Base-by-base conservation (phyloP, 2,797 vertebrate species). In the Gymnothorax javanicus region DNA sequence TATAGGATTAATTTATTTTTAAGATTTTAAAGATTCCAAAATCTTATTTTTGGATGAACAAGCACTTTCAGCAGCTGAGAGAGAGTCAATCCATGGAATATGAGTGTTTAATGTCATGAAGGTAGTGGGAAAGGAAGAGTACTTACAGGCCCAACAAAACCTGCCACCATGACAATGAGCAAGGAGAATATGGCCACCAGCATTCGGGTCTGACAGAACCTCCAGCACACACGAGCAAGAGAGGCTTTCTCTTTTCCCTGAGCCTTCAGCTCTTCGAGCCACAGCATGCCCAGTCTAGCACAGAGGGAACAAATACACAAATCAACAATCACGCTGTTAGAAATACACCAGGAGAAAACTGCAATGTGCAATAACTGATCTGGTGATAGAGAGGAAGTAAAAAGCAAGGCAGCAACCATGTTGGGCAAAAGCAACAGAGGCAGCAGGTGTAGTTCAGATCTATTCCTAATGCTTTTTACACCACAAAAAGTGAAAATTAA, bases 131-230 rank as follows among this genome's bases (percentile, higher is more conserved):
- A 23, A 15, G 15, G 33, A 13, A 9, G 5, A n/a, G 12, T 89
- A 97, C 96, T 97, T 89, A 97, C 96, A 50, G 96, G 94, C 83
- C 96, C 96, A 85, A 95, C 90, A 43, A 97, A 97, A 92, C 93
- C 93, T 62, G 95, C 93, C 90, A 96, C 91, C 94, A 96, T 96
- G 57, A 94, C 95, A 86, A 97, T 89, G 87, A 97, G 94, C 85
- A 97, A 93, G 89, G 94, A 91, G 81, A 96, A 93, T 73, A 96
- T 87, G 85, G 96, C 95, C 90, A 97, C 93, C 91, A 97, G 90
- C 88, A 93, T 92, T 57, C 97, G 95, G 43, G 96, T 97, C 90
- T 92, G 94, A 93, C 96, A 97, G 92, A 97, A 97, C 90, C 93
- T 95, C 96, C 95, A 96, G 89, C 96, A 93, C 87, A 96, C 96